Percentiles rank a stretch among this genome's conserved stretches.
These are phyloP conservation scores for Lordiphosa andalusiaca DNA, from an alignment of 2,888 invertebrate species.

Conservation along the genomic window DNA sequence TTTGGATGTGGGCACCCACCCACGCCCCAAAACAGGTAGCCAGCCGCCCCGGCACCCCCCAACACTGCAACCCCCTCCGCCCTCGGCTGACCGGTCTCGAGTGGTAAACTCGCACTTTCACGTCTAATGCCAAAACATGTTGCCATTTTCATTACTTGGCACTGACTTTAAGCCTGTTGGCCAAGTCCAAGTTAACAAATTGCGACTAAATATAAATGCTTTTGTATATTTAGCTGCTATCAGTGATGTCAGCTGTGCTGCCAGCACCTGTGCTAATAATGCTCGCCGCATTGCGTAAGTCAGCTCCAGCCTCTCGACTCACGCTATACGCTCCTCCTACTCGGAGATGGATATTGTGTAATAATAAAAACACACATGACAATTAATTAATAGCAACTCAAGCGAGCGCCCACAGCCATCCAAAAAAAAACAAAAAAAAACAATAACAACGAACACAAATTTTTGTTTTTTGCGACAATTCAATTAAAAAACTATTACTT, in stretches of 20 bases:
- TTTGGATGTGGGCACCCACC: slow-evolving; percentile 57
- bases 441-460: slow-evolving; percentile 10
- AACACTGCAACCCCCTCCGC: slow-evolving; percentile 31
- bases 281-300: slow-evolving; percentile 56
- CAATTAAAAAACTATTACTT: slow-evolving; percentile 71
- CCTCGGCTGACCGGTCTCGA: slow-evolving; percentile 19
- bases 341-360: slow-evolving; percentile 58
- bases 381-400: slow-evolving; percentile 61
- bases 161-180: slow-evolving; percentile 74
- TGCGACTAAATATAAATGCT: slow-evolving; percentile 12
- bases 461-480: slow-evolving; percentile 66
- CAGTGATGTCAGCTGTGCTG: slow-evolving; percentile 58
- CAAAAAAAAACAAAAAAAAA: slow-evolving; percentile 12
- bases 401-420: slow-evolving; percentile 45
- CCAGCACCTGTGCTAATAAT: slow-evolving; percentile 31
- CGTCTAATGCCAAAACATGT: slow-evolving; percentile 76
- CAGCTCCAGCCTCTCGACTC: slow-evolving; percentile 41
- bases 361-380: slow-evolving; percentile 51
- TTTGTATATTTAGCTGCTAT: slow-evolving; percentile 39
- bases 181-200: slow-evolving; percentile 70
- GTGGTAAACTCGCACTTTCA: slow-evolving; percentile 72
- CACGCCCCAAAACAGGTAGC: slow-evolving; percentile 21
- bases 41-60: not conserved
- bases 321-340: slow-evolving; percentile 19
- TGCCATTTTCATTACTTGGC: slow-evolving; percentile 74